Percentiles rank a stretch among this genome's conserved stretches.
Evolutionary conservation across 2,797 vertebrate species (phyloP).

Genomic region (Muscicapa striata): DNA sequence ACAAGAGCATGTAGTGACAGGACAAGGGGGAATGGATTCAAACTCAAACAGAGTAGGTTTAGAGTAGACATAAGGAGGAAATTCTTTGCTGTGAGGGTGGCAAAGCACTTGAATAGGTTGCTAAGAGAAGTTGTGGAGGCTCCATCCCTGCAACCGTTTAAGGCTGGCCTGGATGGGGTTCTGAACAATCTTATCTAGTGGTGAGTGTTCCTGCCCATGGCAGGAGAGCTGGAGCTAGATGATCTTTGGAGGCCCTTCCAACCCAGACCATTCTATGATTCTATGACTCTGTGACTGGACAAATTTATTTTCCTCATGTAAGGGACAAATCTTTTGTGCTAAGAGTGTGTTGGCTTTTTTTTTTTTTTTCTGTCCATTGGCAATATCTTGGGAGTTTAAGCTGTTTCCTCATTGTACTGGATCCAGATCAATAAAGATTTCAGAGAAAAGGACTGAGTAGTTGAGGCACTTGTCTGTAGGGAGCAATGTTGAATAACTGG

Average conservation of each 20-base stretch:
- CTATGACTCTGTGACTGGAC: not conserved
- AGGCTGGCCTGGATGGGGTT: too few relatives aligned
- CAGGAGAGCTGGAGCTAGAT: not conserved
- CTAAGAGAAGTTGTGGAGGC: not conserved
- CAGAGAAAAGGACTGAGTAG: not conserved
- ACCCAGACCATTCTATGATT: not conserved
- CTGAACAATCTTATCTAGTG: not conserved
- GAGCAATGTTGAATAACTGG: not conserved
- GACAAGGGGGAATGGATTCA: not conserved
- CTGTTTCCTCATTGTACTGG: not conserved
- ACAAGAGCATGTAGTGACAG: not conserved
- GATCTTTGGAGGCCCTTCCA: not conserved
- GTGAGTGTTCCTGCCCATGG: not conserved
- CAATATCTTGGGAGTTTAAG: not conserved
- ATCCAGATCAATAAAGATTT: not conserved
- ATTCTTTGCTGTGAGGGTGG: not conserved
- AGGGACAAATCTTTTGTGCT: not conserved
- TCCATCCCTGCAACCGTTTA: not conserved
- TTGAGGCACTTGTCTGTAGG: not conserved
- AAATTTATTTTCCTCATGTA: not conserved
- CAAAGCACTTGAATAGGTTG: fast-evolving
- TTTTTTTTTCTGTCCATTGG: not conserved
- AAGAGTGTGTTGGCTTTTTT: not conserved
- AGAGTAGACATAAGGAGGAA: not conserved
- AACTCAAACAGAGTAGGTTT: not conserved